phyloP scores from a whole-genome alignment of 2,888 invertebrate species.

The Sialis fuliginosa region DNA sequence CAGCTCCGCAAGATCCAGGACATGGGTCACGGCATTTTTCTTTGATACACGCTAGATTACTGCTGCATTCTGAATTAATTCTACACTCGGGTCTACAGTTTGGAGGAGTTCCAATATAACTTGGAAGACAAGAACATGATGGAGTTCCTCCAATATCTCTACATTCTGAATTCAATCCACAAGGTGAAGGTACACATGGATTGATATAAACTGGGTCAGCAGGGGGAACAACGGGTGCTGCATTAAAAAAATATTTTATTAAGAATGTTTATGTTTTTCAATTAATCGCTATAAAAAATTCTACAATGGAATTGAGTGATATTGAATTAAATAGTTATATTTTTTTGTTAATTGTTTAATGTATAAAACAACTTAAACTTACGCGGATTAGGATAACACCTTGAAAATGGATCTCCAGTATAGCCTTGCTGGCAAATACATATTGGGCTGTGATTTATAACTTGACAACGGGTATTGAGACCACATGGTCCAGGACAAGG shows the following conservation, averaged over 20 bases:
- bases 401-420: slow-evolving; percentile 37
- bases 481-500: slow-evolving; percentile 50
- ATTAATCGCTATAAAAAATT: too few species aligned
- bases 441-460: slow-evolving; percentile 42
- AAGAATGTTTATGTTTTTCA: too few species aligned
- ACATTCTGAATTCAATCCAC: slow-evolving; percentile 33
- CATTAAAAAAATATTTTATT: slow-evolving; percentile 10
- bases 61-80: slow-evolving; percentile 54
- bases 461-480: slow-evolving; percentile 37
- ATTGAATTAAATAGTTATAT: too few species aligned
- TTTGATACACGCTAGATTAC: slow-evolving; percentile 54
- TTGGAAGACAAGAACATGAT: slow-evolving; percentile 51
- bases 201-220: slow-evolving; percentile 17
- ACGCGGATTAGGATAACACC: slow-evolving; percentile 14
- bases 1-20: slow-evolving; percentile 54
- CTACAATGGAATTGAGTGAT: too few species aligned
- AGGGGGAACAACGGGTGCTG: slow-evolving; percentile 14
- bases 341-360: too few species aligned
- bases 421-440: slow-evolving; percentile 42
- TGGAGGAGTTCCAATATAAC: slow-evolving; percentile 50
- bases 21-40: slow-evolving; percentile 66
- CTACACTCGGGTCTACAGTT: slow-evolving; percentile 49
- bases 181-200: slow-evolving; percentile 25
- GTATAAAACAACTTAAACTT: too few species aligned
- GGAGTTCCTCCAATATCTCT: slow-evolving; percentile 47